Percentiles rank a stretch among this genome's conserved stretches.
These are phyloP conservation scores for Calameuta idolon DNA, from an alignment of 2,888 invertebrate genomes.

Conservation along the genomic window DNA sequence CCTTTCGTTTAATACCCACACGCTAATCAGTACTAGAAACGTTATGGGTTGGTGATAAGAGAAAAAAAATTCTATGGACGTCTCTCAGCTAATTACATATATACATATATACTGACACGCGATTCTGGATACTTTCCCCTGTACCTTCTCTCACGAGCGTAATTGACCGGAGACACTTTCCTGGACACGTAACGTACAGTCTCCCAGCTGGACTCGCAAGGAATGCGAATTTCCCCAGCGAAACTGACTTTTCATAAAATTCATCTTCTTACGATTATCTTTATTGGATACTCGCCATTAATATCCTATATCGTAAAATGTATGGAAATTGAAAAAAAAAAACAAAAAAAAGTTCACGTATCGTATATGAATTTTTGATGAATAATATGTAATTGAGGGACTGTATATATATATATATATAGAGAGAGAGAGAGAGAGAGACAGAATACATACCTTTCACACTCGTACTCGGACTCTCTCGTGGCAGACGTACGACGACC, in stretches of 20 bases:
- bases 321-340: background rate
- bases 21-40: background rate
- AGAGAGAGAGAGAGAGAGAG: too few species aligned
- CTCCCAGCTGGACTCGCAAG: too few species aligned
- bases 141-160: background rate
- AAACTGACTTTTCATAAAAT: background rate
- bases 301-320: background rate
- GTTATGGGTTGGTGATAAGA: background rate
- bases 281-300: background rate
- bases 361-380: background rate
- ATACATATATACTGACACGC: background rate
- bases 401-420: background rate
- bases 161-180: background rate
- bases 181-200: background rate
- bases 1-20: background rate
- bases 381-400: background rate
- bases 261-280: too few species aligned
- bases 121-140: background rate
- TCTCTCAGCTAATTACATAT: background rate
- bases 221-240: background rate
- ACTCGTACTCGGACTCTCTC: background rate
- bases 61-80: background rate
- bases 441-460: background rate
- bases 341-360: background rate
- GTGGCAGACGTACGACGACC: conserved; percentile 53